Conservation (phyloP, 2,888 invertebrate genomes). For the Drosophila limbata region DNA sequence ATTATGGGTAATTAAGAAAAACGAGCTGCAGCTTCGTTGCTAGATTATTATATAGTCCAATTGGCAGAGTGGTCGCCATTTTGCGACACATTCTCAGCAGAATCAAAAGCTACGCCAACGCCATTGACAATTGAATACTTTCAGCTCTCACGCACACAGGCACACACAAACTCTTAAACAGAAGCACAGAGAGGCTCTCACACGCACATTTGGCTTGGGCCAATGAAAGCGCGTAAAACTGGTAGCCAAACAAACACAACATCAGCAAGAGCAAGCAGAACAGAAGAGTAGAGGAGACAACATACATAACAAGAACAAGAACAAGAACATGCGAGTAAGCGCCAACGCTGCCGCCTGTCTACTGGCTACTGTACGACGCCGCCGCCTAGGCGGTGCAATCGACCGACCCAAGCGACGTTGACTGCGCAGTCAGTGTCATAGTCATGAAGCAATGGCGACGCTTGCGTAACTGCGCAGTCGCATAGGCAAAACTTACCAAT, state of each 20-base stretch:
- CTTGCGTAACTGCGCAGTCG: conserved; percentile 60
- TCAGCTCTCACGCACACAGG: conserved; percentile 17
- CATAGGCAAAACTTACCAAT: conserved; percentile 57
- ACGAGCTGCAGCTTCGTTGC: not conserved
- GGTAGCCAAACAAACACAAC: conserved; percentile 72
- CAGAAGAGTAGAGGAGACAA: conserved; percentile 5
- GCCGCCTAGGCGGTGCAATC: conserved; percentile 43
- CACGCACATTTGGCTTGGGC: conserved; percentile 71
- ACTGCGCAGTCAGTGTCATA: conserved; percentile 47
- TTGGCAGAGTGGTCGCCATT: conserved; percentile 63
- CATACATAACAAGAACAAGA: conserved; percentile 8
- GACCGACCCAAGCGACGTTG: conserved; percentile 38
- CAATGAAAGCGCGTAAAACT: conserved; percentile 85
- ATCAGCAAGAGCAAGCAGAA: conserved; percentile 22
- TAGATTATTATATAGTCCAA: conserved; percentile 24
- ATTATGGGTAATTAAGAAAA: not conserved
- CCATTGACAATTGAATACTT: conserved; percentile 55
- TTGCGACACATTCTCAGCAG: conserved; percentile 56
- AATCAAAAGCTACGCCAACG: conserved; percentile 62
- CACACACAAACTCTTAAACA: conserved; percentile 16
- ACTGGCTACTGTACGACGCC: conserved; percentile 59
- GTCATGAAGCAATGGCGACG: conserved; percentile 44
- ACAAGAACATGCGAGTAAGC: conserved; percentile 35
- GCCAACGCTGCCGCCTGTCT: conserved; percentile 39
- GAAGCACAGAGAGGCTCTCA: conserved; percentile 39